A percentile compares a stretch with the other conserved stretches of the same genome.
Conservation (phyloP, 2,113 vertebrate genomes). For the Psilopsiagon aymara region DNA sequence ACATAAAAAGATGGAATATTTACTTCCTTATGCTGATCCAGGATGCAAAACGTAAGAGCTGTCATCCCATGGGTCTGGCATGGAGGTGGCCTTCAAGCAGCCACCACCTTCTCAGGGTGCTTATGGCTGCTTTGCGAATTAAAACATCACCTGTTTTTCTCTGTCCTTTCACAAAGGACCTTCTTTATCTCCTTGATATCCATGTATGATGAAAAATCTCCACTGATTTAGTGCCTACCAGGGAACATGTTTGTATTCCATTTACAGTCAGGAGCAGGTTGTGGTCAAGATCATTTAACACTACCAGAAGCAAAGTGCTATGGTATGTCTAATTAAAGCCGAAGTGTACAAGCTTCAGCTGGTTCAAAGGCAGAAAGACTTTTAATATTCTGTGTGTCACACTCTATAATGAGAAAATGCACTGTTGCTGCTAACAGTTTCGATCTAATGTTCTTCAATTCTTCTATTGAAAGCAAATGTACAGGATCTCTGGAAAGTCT, state of each 20-base stretch:
- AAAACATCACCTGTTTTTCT: neutral
- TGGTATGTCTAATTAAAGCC: slow-evolving; percentile 15
- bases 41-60: accelerated
- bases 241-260: neutral
- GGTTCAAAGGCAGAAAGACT: neutral
- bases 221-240: neutral
- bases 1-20: accelerated
- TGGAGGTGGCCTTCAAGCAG: neutral
- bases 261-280: neutral
- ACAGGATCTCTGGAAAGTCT: neutral
- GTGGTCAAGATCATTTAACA: slow-evolving; percentile 24
- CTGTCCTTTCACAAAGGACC: neutral
- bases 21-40: accelerated
- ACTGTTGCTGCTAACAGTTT: neutral
- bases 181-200: neutral
- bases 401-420: neutral
- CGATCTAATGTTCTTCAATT: neutral
- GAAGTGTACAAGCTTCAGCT: neutral
- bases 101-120: accelerated
- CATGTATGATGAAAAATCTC: neutral
- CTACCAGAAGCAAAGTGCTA: neutral
- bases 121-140: neutral
- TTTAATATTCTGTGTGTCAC: neutral
- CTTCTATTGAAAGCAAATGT: neutral
- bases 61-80: accelerated